These are phyloP conservation scores for Tethya wilhelma DNA, from an alignment of 37 sponge, comb jelly and placozoan genomes.

Conservation along the genomic window DNA sequence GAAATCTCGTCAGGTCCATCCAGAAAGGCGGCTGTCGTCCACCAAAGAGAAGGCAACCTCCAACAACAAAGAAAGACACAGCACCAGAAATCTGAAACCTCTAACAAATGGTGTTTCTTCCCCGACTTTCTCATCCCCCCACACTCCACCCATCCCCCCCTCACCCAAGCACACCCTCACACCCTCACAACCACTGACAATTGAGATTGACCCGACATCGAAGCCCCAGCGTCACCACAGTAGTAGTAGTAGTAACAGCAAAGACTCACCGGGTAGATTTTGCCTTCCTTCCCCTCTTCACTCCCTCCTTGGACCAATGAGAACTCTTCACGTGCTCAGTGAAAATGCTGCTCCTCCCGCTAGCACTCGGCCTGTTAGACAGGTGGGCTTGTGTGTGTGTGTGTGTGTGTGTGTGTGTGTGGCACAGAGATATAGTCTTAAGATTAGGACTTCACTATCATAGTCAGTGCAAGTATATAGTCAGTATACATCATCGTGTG, in stretches of 20 bases:
- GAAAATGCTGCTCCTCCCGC: background rate
- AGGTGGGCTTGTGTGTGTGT: too few relatives aligned
- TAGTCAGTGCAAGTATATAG: too few relatives aligned
- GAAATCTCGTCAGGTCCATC: too few relatives aligned
- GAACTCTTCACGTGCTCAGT: background rate
- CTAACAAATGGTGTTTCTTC: background rate
- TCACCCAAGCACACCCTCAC: background rate
- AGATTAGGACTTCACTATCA: too few relatives aligned
- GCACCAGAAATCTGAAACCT: background rate
- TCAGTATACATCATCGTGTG: too few relatives aligned
- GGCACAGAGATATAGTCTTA: too few relatives aligned
- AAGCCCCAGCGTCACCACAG: background rate
- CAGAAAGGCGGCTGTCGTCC: too few relatives aligned
- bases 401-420: too few relatives aligned
- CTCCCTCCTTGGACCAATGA: constrained; percentile 11
- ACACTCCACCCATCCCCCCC: background rate
- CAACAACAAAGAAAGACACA: background rate
- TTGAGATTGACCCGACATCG: constrained; percentile 14
- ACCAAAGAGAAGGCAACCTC: background rate
- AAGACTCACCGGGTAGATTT: background rate
- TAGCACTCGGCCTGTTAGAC: background rate
- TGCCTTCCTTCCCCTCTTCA: constrained; percentile 15
- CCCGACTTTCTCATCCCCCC: background rate
- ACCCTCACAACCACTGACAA: constrained; percentile 8
- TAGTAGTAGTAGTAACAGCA: background rate